Percentiles rank a stretch among this genome's conserved stretches.
These are phyloP conservation scores for Drosophila bifasciata DNA, from an alignment of 1,140 invertebrate species.

Conservation along the genomic window DNA sequence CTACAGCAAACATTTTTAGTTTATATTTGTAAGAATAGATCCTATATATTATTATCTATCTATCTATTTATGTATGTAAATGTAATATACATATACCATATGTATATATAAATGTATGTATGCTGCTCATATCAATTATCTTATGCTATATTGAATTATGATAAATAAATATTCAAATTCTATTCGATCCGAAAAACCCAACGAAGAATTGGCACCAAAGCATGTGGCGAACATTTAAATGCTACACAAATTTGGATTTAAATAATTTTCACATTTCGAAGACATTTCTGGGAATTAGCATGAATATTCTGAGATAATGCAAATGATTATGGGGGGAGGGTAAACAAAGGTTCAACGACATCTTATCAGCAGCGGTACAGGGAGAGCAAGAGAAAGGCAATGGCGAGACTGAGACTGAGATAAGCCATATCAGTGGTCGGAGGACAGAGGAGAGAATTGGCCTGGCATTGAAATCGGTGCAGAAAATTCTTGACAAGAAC, in stretches of 20 bases:
- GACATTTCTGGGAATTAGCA: slow-evolving; percentile 47
- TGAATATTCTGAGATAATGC: slow-evolving; percentile 61
- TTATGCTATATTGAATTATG: background rate
- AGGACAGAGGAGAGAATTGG: slow-evolving; percentile 25
- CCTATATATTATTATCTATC: too few relatives aligned
- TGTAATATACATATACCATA: too few relatives aligned
- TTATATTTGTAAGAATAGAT: too few relatives aligned
- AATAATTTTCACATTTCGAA: slow-evolving; percentile 72
- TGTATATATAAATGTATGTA: too few relatives aligned
- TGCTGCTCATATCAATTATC: too few relatives aligned
- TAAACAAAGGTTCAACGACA: slow-evolving; percentile 62
- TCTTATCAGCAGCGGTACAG: slow-evolving; percentile 56
- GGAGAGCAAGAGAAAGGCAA: background rate
- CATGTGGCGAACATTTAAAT: slow-evolving; percentile 37
- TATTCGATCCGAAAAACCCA: background rate
- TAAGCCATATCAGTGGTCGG: slow-evolving; percentile 37
- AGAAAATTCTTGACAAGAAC: slow-evolving; percentile 63
- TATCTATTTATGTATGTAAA: too few relatives aligned
- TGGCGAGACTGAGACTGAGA: background rate
- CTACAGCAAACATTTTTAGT: too few relatives aligned
- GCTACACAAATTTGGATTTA: slow-evolving; percentile 42
- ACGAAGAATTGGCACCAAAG: background rate
- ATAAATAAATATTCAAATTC: background rate
- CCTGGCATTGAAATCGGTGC: slow-evolving; percentile 53
- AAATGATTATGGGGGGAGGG: slow-evolving; percentile 25